Evolutionary conservation across 2,888 invertebrate genomes (phyloP).

Genomic region (Oxystoma pomonae): DNA sequence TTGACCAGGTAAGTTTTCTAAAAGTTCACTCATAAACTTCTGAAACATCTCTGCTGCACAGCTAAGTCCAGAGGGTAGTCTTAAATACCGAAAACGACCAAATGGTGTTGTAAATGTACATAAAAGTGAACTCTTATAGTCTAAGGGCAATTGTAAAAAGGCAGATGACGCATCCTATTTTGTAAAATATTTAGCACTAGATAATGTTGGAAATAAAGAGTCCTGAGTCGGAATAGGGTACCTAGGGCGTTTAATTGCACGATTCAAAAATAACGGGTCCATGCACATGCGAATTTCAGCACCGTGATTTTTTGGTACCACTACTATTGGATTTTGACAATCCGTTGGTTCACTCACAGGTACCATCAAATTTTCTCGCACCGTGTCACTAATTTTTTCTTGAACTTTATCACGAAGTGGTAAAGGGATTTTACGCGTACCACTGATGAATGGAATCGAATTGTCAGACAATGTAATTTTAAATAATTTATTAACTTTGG

Average conservation of each 20-base stretch:
- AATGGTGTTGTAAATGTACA: slow-evolving; percentile 12
- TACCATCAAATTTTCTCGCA: neutral
- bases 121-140: slow-evolving; percentile 8
- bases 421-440: slow-evolving; percentile 17
- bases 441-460: slow-evolving; percentile 14
- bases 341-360: slow-evolving; percentile 7
- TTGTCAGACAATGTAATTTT: slow-evolving; percentile 13
- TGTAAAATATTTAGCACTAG: slow-evolving; percentile 5
- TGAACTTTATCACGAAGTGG: slow-evolving; percentile 17
- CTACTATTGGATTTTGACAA: neutral
- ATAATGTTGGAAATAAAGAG: slow-evolving; percentile 2
- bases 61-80: neutral
- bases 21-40: slow-evolving; percentile 12
- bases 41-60: slow-evolving; percentile 9
- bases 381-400: slow-evolving; percentile 2
- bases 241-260: neutral
- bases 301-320: neutral
- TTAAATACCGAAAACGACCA: neutral
- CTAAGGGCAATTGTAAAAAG: slow-evolving; percentile 8
- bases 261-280: neutral
- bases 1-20: slow-evolving; percentile 15
- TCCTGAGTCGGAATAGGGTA: neutral
- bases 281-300: slow-evolving; percentile 2
- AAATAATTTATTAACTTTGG: slow-evolving; percentile 14
- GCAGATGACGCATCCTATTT: neutral